Evolutionary conservation across 2,888 invertebrate species (phyloP).

Genomic region (Protonemura montana): DNA sequence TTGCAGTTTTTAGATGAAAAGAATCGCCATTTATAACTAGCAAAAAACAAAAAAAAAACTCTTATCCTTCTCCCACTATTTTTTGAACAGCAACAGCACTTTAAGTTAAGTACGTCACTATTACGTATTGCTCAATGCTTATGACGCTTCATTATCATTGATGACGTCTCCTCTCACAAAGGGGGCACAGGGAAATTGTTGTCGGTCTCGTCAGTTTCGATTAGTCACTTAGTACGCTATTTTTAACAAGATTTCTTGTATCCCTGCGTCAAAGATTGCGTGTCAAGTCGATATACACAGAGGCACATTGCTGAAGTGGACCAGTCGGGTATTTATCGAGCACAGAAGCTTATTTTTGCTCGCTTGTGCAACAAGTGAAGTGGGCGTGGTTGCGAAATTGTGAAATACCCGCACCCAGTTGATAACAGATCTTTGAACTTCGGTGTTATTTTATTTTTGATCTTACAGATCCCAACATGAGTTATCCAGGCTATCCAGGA

Average conservation of each 20-base stretch:
- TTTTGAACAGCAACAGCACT: not conserved
- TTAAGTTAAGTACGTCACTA: not conserved
- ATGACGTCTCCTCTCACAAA: not conserved
- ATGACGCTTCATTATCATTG: not conserved
- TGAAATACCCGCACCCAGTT: not conserved
- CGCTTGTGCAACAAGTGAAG: constrained; percentile 35
- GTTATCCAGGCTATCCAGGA: constrained; percentile 53
- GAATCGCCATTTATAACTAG: too few relatives aligned
- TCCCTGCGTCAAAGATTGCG: not conserved
- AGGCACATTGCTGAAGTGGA: not conserved
- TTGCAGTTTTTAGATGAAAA: too few relatives aligned
- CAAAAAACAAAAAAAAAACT: too few relatives aligned
- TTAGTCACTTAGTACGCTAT: not conserved
- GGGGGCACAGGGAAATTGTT: not conserved
- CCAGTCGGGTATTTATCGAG: not conserved
- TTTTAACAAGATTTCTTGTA: not conserved
- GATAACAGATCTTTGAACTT: not conserved
- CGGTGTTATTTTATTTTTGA: constrained; percentile 45
- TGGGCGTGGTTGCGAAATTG: not conserved
- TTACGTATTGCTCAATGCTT: not conserved
- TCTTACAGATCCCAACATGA: constrained; percentile 53
- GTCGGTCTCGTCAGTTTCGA: not conserved
- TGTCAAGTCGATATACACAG: not conserved
- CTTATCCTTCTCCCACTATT: not conserved
- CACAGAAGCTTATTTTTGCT: not conserved